phyloP scores from a whole-genome alignment of 2,888 invertebrate species.

The Acanthosepion pharaonis region DNA sequence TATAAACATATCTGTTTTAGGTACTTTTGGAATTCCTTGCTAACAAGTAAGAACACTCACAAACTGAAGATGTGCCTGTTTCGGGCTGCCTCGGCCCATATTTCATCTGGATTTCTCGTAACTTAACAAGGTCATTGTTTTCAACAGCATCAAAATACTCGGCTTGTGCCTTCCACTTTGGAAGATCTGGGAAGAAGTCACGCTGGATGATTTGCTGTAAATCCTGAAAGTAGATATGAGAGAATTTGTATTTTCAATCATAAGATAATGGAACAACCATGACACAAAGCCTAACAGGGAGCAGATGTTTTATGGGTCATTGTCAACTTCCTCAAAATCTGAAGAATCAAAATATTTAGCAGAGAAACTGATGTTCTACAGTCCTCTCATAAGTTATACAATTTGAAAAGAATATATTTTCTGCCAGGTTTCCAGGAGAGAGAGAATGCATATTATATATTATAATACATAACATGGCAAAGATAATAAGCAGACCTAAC shows the following conservation, averaged over 20 bases:
- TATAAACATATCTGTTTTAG: background rate
- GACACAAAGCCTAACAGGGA: too few relatives aligned
- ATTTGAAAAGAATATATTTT: too few relatives aligned
- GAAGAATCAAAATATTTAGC: too few relatives aligned
- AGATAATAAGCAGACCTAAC: too few relatives aligned
- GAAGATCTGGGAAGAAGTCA: constrained; percentile 97
- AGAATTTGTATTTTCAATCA: background rate
- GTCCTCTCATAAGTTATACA: too few relatives aligned
- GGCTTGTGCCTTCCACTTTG: constrained; percentile 91
- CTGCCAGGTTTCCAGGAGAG: too few relatives aligned
- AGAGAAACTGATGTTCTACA: too few relatives aligned
- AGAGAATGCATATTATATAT: too few relatives aligned
- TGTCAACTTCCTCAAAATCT: too few relatives aligned
- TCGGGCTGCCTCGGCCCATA: constrained; percentile 77
- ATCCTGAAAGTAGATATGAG: constrained; percentile 77
- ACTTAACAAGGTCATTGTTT: constrained; percentile 88
- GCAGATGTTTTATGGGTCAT: too few relatives aligned
- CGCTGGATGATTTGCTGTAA: constrained; percentile 96
- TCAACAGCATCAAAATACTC: constrained; percentile 93
- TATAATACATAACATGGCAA: too few relatives aligned
- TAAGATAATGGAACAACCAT: background rate
- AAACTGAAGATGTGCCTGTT: constrained; percentile 60
- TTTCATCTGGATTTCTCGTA: constrained; percentile 89
- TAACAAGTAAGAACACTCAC: constrained; percentile 56
- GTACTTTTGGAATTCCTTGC: background rate